Percentiles rank a stretch among this genome's conserved stretches.
Evolutionary conservation across 1,140 invertebrate genomes (phyloP).

Genomic region (Ephestia elutella): DNA sequence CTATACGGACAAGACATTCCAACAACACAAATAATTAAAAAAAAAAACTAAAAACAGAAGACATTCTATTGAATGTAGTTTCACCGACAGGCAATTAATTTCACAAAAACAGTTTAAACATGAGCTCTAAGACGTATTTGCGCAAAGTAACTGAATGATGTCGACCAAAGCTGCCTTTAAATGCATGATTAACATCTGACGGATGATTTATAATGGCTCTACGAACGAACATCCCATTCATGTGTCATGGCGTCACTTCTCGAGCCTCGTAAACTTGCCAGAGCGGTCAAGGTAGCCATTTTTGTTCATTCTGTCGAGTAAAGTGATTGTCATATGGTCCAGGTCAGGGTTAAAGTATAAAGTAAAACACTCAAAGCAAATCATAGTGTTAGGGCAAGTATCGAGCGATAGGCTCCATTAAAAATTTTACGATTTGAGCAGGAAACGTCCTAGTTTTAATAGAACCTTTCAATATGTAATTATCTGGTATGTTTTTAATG

Average conservation of each 20-base stretch:
- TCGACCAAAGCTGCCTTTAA: constrained; percentile 6
- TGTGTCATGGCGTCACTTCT: constrained; percentile 32
- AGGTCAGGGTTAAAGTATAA: constrained; percentile 20
- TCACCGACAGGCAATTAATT: neutral
- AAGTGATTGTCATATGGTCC: constrained; percentile 24
- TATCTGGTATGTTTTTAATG: no score
- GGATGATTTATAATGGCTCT: constrained; percentile 28
- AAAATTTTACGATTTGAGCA: constrained; percentile 45
- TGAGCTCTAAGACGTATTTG: neutral
- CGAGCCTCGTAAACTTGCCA: constrained; percentile 18
- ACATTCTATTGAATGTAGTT: no score
- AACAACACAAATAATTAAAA: no score
- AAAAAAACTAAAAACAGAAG: no score
- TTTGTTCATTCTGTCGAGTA: constrained; percentile 29
- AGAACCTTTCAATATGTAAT: no score
- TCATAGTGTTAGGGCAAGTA: neutral
- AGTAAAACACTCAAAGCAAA: constrained; percentile 8
- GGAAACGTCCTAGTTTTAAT: constrained; percentile 17
- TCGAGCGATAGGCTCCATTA: constrained; percentile 27
- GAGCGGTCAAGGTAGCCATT: constrained; percentile 29
- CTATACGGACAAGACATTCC: no score
- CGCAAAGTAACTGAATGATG: constrained; percentile 8
- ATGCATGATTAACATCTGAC: constrained; percentile 28
- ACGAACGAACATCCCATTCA: constrained; percentile 21
- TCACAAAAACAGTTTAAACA: constrained; percentile 1